Evolutionary conservation across 2,113 vertebrate species (phyloP).

Genomic region (Ameiurus melas): DNA sequence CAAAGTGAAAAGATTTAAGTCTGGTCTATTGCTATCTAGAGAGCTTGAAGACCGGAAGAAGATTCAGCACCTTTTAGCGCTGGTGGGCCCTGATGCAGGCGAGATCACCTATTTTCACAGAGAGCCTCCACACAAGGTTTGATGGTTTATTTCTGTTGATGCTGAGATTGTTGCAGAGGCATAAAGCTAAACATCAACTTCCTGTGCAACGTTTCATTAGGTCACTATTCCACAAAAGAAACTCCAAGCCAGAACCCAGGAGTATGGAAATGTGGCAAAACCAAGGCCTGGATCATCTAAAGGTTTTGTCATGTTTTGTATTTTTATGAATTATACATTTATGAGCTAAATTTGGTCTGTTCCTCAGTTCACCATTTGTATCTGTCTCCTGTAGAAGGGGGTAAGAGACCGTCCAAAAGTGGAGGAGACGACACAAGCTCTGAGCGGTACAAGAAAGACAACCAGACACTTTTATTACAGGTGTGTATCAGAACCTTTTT

Average conservation of each 20-base stretch:
- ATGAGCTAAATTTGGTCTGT: not conserved
- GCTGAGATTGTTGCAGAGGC: not conserved
- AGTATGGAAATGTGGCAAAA: slow-evolving; percentile 62
- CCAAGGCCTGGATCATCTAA: slow-evolving; percentile 58
- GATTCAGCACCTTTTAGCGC: slow-evolving; percentile 87
- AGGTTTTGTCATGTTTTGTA: slow-evolving; percentile 55
- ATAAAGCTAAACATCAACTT: not conserved
- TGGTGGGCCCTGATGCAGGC: slow-evolving; percentile 81
- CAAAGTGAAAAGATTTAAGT: slow-evolving; percentile 21
- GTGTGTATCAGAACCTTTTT: slow-evolving; percentile 60
- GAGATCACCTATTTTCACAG: slow-evolving; percentile 91
- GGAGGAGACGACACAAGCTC: slow-evolving; percentile 41
- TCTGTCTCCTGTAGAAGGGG: slow-evolving; percentile 52
- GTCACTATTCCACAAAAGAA: slow-evolving; percentile 80
- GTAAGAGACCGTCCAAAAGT: slow-evolving; percentile 50
- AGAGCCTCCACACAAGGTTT: slow-evolving; percentile 90
- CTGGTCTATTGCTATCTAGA: slow-evolving; percentile 64
- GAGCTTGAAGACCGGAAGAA: slow-evolving; percentile 93
- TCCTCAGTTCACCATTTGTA: not conserved
- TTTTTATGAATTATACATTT: not conserved
- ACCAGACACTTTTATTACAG: slow-evolving; percentile 83
- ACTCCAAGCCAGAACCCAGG: slow-evolving; percentile 58
- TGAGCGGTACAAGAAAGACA: slow-evolving; percentile 76
- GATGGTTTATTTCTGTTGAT: not conserved
- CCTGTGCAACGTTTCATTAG: slow-evolving; percentile 64